These are phyloP conservation scores for Dicentrarchus labrax DNA, from an alignment of 2,113 vertebrate species.

Conservation along the genomic window DNA sequence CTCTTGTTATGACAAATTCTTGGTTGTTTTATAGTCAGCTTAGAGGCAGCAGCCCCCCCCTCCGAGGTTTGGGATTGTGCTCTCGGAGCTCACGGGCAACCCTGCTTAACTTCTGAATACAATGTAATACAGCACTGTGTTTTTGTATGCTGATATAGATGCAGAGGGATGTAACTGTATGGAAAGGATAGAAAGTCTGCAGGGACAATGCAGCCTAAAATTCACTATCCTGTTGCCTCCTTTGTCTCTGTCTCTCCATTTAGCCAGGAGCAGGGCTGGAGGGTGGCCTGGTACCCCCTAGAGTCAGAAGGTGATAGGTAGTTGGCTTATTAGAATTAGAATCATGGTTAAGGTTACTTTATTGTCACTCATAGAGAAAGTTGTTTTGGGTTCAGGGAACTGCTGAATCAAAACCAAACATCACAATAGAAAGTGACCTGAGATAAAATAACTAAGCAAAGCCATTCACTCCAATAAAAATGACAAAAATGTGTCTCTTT, in stretches of 20 bases:
- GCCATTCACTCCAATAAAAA: too few species aligned
- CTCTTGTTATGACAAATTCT: slow-evolving; percentile 23
- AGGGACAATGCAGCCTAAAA: slow-evolving; percentile 48
- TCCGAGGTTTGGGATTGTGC: slow-evolving; percentile 17
- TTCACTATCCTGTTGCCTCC: slow-evolving; percentile 15
- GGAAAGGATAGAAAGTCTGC: slow-evolving; percentile 41
- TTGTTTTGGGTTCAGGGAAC: too few species aligned
- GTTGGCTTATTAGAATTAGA: not conserved
- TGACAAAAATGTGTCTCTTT: not conserved
- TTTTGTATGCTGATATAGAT: not conserved
- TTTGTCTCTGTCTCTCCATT: slow-evolving; percentile 1
- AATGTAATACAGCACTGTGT: not conserved
- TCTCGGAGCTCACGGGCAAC: slow-evolving; percentile 2
- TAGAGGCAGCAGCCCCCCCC: not conserved
- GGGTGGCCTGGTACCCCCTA: not conserved
- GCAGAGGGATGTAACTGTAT: slow-evolving; percentile 22
- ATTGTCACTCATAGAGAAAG: not conserved
- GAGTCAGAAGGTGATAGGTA: not conserved
- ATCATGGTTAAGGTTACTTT: not conserved
- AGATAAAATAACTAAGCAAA: not conserved
- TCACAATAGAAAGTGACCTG: not conserved
- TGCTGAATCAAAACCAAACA: not conserved
- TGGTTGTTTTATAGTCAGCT: slow-evolving; percentile 35
- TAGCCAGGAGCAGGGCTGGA: not conserved
- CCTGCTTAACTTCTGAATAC: slow-evolving; percentile 16